These are phyloP conservation scores for Sinella curviseta DNA, from an alignment of 1,140 invertebrate species.

Conservation along the genomic window DNA sequence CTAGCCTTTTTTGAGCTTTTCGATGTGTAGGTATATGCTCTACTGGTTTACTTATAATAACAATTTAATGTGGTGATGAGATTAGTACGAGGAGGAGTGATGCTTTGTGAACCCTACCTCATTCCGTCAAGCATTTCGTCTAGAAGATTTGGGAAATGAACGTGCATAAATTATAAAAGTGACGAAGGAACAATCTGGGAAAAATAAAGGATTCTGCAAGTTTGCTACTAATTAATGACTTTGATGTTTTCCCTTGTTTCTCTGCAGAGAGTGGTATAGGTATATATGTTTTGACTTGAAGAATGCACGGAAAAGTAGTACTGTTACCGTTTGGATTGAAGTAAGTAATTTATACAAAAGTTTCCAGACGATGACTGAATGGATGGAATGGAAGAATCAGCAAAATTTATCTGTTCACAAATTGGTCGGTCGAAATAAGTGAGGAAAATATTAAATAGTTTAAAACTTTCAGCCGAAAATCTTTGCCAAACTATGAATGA, in stretches of 20 bases:
- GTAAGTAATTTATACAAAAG: neutral
- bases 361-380: neutral
- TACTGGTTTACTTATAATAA: too few species aligned
- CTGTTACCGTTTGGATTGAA: neutral
- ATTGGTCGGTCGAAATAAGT: neutral
- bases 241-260: neutral
- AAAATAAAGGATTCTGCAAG: neutral
- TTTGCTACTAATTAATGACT: constrained; percentile 10
- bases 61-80: too few species aligned
- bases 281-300: too few species aligned
- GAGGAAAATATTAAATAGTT: neutral
- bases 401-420: neutral
- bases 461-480: neutral
- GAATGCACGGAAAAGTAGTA: neutral
- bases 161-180: neutral
- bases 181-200: neutral
- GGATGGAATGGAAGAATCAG: too few species aligned
- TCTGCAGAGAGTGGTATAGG: too few species aligned
- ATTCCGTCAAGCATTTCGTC: neutral
- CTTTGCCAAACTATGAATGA: neutral
- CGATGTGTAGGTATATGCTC: too few species aligned
- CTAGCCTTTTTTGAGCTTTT: too few species aligned
- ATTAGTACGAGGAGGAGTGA: too few species aligned
- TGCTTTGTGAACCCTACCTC: neutral
- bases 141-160: neutral